Evolutionary conservation across 2,113 vertebrate genomes (phyloP), one percentile per base, ranked within the genome.

Genomic region (Atherinomorus stipes): DNA sequence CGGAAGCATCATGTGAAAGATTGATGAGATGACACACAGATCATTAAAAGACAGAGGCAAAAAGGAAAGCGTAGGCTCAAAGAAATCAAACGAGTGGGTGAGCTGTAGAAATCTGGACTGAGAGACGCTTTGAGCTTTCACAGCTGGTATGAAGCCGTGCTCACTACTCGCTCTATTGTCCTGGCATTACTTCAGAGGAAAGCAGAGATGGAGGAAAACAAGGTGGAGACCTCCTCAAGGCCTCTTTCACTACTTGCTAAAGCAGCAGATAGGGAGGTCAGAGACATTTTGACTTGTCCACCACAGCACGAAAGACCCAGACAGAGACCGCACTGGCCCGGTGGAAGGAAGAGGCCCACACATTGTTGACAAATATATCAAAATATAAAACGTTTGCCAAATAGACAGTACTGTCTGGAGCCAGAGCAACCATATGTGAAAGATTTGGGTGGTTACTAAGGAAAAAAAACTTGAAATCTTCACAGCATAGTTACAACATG

Each of bases 131-230:
- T 88, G 91, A 91, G 88, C 84, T 90, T 85, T 85, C 86, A 74
- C 92, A 93, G 93, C 91, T 94, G 93, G 84, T 89, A 84, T 68
- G 76, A 87, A 76, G 71, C 83, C 75, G 38, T 78, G 62, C 80
- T 71, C 72, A 71, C 74, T 67, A 63, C 76, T 75, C 80, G 84
- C 64, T 85, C 71, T 64, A 85, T 81, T 88, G 88, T 89, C 72
- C 88, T 93, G 91, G 91, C 90, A 91, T 68, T 65, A 83, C 81
- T 91, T 91, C 90, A 91, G 61, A 93, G 77, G 81, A 76, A 64
- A 78, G 77, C 63, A 44, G 64, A 75, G 71, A 78, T 56, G 84
- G 31, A 83, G 69, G 75, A 61, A 66, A 77, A 54, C 11, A 40
- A 85, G 85, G 80, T 49, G 57, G 76, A 88, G 83, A 80, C 78